Conservation (phyloP, 2,797 vertebrate species). For the Rhinogobio ventralis region DNA sequence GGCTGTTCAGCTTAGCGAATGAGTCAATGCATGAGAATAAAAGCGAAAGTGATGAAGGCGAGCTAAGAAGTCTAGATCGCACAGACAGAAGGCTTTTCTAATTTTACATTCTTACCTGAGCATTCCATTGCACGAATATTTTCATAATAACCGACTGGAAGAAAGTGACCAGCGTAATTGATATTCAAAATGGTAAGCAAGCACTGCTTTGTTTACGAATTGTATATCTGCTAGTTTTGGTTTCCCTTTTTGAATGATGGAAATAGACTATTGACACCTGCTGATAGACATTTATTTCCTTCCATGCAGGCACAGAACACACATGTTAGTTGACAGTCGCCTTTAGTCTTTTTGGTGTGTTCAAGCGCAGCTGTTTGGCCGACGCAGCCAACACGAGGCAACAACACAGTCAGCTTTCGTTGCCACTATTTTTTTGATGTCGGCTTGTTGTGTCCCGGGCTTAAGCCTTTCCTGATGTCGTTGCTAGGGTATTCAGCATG, state of each 20-base stretch:
- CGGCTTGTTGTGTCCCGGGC: too few species aligned
- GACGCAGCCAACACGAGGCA: too few species aligned
- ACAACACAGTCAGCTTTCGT: too few species aligned
- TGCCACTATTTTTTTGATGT: too few species aligned
- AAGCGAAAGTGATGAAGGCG: too few species aligned
- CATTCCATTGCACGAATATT: background rate
- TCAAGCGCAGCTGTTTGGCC: background rate
- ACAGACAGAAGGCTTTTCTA: too few species aligned
- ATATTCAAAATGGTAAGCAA: background rate
- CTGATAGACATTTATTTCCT: background rate
- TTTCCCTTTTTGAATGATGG: background rate
- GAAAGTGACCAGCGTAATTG: background rate
- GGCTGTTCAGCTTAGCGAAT: background rate
- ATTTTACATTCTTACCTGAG: too few species aligned
- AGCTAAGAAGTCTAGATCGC: too few species aligned
- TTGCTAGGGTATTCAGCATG: background rate
- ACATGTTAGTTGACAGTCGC: background rate
- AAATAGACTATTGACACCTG: background rate
- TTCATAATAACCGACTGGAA: background rate
- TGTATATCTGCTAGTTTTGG: background rate
- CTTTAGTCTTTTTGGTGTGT: background rate
- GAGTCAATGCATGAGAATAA: background rate
- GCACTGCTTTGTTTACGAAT: background rate
- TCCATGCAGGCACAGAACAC: background rate
- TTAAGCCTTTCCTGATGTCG: background rate